Evolutionary conservation across 2,797 vertebrate genomes (phyloP), one percentile per base, ranked within the genome.

Genomic region (Xenopus petersii): DNA sequence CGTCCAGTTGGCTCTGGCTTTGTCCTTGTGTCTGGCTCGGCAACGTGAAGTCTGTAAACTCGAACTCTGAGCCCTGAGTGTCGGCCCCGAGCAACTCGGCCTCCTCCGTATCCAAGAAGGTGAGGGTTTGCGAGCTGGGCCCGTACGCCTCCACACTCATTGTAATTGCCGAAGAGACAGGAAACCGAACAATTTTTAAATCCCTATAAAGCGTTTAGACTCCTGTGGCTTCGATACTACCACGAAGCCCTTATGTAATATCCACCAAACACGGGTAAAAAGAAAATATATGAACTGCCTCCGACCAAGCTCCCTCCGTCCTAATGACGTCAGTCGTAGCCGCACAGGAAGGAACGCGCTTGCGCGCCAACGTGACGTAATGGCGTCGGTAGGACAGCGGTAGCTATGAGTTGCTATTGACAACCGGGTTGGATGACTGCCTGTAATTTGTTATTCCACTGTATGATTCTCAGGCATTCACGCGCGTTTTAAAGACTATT

Each of bases 81-180:
- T 98, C 96, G 64, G 96, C 96, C 82, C 94, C 96, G 36, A 98
- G 92, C 86, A 98, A 90, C 89, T 97, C 96, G 74, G 94, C 90
- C 89, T 98, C 96, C 88, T 98, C 96, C 10, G 95, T 96, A 93
- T 98, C 96, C 88, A 98, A 90, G 88, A 98, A 98, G 85, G 96
- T 98, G 81, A 98, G 94, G 61, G 95, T 98, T 89, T 98, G 96
- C 64, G 96, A 98, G 89, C 96, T 98, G 88, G 95, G 96, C 88
- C 95, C 96, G 90, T 98, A 98, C 88, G 95, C 96, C 89, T 98
- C 96, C 86, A 97, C 94, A 82, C 95, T 97, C 96, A 98, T 98
- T 74, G 73, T 77, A 87, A 21, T 59, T 15, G 12, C 54, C 42
- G 26, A 11, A 26, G 10, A 15, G 9, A 24, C 55, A 56, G 55